phyloP scores from a whole-genome alignment of 2,797 vertebrate species.

The Micromesistius poutassou region DNA sequence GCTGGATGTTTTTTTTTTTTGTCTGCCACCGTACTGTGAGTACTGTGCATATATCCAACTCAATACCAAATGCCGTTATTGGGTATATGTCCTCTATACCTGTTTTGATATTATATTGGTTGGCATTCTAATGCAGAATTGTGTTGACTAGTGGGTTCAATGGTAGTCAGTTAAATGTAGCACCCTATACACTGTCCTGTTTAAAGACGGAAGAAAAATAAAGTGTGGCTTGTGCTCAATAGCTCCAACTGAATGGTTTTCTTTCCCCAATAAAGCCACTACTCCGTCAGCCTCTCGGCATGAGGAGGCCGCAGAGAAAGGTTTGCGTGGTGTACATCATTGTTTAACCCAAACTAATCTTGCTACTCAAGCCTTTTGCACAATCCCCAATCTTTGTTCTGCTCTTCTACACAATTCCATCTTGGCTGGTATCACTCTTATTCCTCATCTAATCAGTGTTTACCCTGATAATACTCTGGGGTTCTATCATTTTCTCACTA shows the following conservation, averaged over 20 bases:
- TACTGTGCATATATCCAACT: neutral
- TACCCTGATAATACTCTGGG: neutral
- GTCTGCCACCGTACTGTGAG: neutral
- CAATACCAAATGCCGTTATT: neutral
- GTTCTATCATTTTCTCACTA: neutral
- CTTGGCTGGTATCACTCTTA: neutral
- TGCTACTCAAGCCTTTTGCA: slow-evolving; percentile 19
- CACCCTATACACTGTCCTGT: too few species aligned
- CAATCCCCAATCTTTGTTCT: neutral
- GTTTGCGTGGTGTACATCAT: slow-evolving; percentile 57
- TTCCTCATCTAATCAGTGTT: neutral
- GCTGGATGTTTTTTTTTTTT: neutral
- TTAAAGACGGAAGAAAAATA: too few species aligned
- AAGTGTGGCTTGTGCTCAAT: neutral
- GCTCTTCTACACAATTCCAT: neutral
- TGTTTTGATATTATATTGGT: neutral
- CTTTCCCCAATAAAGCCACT: slow-evolving; percentile 57
- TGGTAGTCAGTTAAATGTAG: neutral
- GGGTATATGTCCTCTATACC: neutral
- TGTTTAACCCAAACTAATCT: neutral
- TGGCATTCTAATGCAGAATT: slow-evolving; percentile 2
- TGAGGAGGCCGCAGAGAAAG: slow-evolving; percentile 62
- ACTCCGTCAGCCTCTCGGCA: slow-evolving; percentile 29
- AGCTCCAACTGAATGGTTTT: slow-evolving; percentile 38
- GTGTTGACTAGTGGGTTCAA: neutral